Conservation (phyloP, 2,113 vertebrate species). For the Brienomyrus brachyistius region DNA sequence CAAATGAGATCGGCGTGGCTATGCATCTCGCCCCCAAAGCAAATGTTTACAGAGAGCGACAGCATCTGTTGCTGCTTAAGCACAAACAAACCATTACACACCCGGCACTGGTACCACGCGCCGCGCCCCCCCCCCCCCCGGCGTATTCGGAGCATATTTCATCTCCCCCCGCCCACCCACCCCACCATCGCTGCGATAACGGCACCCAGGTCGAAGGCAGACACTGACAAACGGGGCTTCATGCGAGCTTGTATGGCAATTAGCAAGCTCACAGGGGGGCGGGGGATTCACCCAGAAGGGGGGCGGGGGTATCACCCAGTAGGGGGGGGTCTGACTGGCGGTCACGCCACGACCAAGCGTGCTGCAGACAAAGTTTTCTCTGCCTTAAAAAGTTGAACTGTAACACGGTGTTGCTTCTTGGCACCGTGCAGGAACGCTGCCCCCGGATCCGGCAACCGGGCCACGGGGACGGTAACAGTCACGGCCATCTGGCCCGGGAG, state of each 20-base stretch:
- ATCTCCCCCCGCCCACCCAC: slow-evolving; percentile 34
- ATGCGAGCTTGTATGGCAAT: background rate
- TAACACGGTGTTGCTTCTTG: background rate
- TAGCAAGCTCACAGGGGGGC: background rate
- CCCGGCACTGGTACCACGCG: background rate
- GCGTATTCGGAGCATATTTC: background rate
- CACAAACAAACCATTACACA: background rate
- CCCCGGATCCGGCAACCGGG: background rate
- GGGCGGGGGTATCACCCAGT: background rate
- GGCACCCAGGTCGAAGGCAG: background rate
- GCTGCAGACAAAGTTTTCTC: background rate
- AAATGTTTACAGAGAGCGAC: slow-evolving; percentile 4
- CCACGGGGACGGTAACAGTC: background rate
- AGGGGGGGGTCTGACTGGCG: background rate
- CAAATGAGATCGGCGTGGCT: background rate
- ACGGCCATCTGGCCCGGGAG: slow-evolving; percentile 21
- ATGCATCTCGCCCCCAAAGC: background rate
- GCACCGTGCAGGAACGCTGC: background rate
- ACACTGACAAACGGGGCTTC: background rate
- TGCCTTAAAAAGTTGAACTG: background rate
- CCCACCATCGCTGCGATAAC: background rate
- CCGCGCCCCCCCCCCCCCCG: background rate
- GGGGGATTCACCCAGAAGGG: background rate
- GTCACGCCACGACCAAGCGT: background rate
- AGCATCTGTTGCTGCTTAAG: background rate